Conservation (phyloP, 2,797 vertebrate species). For the Gadopsis bispinosus region DNA sequence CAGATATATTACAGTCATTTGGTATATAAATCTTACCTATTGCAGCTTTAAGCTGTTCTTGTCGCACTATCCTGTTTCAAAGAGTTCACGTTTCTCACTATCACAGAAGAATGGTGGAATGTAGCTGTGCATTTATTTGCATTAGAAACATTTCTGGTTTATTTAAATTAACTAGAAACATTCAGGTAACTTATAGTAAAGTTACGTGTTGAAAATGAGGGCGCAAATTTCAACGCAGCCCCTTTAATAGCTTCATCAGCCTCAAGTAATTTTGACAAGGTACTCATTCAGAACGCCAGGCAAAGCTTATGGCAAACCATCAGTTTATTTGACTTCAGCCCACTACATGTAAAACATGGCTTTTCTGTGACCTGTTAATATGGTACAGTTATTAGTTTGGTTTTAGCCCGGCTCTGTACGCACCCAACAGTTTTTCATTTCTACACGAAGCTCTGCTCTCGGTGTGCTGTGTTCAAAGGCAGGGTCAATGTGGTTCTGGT, state of each 20-base stretch:
- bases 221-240: constrained; percentile 26
- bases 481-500: constrained; percentile 79
- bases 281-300: constrained; percentile 65
- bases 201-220: constrained; percentile 31
- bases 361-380: constrained; percentile 76
- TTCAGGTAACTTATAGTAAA: constrained; percentile 48
- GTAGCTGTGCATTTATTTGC: constrained; percentile 38
- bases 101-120: not conserved
- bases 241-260: constrained; percentile 57
- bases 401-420: constrained; percentile 49
- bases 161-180: constrained; percentile 37
- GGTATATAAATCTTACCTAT: constrained; percentile 9
- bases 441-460: constrained; percentile 55
- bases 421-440: constrained; percentile 42
- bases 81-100: not conserved
- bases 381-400: constrained; percentile 75
- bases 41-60: constrained; percentile 2
- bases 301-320: constrained; percentile 55
- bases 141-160: constrained; percentile 39
- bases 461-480: constrained; percentile 61
- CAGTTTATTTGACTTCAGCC: constrained; percentile 79
- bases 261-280: constrained; percentile 69
- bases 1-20: constrained; percentile 11
- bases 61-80: constrained; percentile 11
- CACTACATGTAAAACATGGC: constrained; percentile 73